A percentile compares a stretch with the other conserved stretches of the same genome.
Conservation (phyloP, 2,888 invertebrate genomes). For the Lacanobia wlatinum region DNA sequence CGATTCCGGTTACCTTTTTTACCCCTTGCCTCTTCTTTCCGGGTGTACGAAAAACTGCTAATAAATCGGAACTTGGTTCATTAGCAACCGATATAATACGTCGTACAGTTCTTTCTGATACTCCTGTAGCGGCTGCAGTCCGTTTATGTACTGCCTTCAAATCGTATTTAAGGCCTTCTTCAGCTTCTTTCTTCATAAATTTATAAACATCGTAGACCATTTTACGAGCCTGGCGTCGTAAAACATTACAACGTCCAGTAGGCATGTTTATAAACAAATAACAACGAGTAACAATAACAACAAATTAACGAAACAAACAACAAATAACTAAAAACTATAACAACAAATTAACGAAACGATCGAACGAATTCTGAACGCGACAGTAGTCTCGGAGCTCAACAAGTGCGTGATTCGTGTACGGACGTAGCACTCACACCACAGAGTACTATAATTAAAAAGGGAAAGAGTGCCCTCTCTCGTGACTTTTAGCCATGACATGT, state of each 20-base stretch:
- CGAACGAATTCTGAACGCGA: conserved; percentile 9
- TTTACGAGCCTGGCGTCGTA: conserved; percentile 16
- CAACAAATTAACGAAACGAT: conserved; percentile 7
- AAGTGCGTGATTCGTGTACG: conserved; percentile 16
- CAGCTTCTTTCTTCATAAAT: conserved; percentile 55
- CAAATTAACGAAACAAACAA: too few species aligned
- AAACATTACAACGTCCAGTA: conserved; percentile 8
- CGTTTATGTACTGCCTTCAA: conserved; percentile 49
- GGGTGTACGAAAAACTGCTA: conserved; percentile 63
- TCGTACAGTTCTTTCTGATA: conserved; percentile 42
- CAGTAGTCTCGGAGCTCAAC: conserved; percentile 15
- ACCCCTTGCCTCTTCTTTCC: conserved; percentile 61
- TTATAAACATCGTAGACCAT: conserved; percentile 43
- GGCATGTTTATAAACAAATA: conserved; percentile 9
- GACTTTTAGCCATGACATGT: too few species aligned
- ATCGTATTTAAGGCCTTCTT: conserved; percentile 35
- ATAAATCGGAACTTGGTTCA: conserved; percentile 3
- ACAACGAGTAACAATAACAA: conserved; percentile 11
- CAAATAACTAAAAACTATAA: background rate
- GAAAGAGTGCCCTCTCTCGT: too few species aligned
- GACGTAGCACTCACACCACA: too few species aligned
- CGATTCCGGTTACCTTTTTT: conserved; percentile 64
- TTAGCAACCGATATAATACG: conserved; percentile 29
- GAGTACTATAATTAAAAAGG: too few species aligned
- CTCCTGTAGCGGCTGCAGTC: conserved; percentile 51